Evolutionary conservation across 2,888 invertebrate genomes (phyloP), one percentile per base, ranked within the genome.

Genomic region (Gastrophysa polygoni): DNA sequence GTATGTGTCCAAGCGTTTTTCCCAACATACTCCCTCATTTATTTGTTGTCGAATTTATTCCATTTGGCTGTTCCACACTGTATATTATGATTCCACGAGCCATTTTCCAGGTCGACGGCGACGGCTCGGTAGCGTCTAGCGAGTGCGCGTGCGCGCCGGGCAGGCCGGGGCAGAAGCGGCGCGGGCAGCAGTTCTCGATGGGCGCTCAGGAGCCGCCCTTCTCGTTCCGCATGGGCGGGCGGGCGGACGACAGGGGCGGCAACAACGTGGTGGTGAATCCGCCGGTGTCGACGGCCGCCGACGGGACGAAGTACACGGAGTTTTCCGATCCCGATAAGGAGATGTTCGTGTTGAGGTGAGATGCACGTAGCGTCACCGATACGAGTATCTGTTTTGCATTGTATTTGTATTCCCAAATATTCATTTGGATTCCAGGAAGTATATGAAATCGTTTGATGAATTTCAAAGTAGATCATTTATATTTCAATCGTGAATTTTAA

Each of bases 261-360:
- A 77, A 77, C 56, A 77, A 77, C 61, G 75, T 81, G 4, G 72
- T 74, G 0, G 77, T 81, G 0, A 77, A 77, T 48, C 79, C 81
- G 1, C 87, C 87, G 0, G 84, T 85, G 0, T 79, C 77, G 21
- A 82, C 83, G 14, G 83, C 84, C 0, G 83, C 85, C 0, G 85
- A 84, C 67, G 87, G 87, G 0, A 85, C 86, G 0, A 78, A 84
- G 57, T 85, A 85, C 3, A 84, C 86, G 11, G 87, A 88, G 72
- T 80, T 86, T 3, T 77, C 87, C 0, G 88, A 91, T 71, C 88
- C 89, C 0, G 87, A 90, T 54, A 88, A 88, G 71, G 71, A 71
- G 38, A 32, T 67, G 18, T 74, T 74, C 59, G 82, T 91, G 3
- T 80, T 91, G 49, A 86, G n/a, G n/a, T n/a, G n/a, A n/a, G n/a